Conservation (phyloP, 53 echinoderm and acorn worm species). For the Antedon mediterranea region DNA sequence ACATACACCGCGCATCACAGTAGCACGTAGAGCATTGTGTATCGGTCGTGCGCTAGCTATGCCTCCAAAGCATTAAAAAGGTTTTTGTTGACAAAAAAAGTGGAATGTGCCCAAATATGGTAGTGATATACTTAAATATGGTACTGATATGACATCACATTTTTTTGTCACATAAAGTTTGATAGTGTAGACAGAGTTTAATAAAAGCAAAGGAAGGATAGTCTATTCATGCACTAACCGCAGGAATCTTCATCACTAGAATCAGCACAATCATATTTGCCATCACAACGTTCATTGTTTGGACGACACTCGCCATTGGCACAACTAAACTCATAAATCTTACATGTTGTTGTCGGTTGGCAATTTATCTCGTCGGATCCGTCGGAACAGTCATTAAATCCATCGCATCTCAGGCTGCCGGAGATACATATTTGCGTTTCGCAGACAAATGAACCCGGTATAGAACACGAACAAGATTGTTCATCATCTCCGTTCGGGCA, state of each 20-base stretch:
- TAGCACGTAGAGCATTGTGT: too few species aligned
- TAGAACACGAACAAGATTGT: background rate
- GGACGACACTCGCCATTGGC: conserved; percentile 20
- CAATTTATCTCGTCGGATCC: background rate
- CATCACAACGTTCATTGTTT: conserved; percentile 13
- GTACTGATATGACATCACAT: too few species aligned
- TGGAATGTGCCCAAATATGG: too few species aligned
- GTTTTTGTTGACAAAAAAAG: too few species aligned
- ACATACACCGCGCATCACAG: too few species aligned
- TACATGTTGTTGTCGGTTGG: background rate
- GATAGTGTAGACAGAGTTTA: too few species aligned
- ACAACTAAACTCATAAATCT: conserved; percentile 10
- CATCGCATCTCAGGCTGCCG: background rate
- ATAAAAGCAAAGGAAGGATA: background rate
- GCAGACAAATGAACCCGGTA: background rate
- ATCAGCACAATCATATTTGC: conserved; percentile 29
- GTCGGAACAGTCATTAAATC: background rate
- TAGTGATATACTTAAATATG: too few species aligned
- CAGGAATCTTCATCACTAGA: conserved; percentile 29
- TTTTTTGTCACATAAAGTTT: too few species aligned
- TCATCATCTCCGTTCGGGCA: background rate
- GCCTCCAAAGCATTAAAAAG: too few species aligned
- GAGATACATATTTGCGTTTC: background rate
- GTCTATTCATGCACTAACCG: background rate
- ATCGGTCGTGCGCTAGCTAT: too few species aligned